Percentiles rank a stretch among this genome's conserved stretches.
Evolutionary conservation across 2,888 invertebrate genomes (phyloP).

Genomic region (Operophtera brumata): DNA sequence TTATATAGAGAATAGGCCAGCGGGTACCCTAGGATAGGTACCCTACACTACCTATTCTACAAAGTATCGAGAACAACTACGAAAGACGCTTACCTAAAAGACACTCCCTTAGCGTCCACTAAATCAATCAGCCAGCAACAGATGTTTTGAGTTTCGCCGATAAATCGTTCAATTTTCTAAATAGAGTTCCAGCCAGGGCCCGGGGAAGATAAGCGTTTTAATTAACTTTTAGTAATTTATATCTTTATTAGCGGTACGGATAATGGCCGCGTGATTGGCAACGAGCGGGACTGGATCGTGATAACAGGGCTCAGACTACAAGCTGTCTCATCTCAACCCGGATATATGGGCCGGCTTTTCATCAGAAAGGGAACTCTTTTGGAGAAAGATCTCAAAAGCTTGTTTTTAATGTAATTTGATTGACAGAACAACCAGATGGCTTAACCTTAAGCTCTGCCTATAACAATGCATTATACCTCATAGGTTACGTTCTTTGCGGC

Average conservation of each 20-base stretch:
- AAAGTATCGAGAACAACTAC: constrained; percentile 29
- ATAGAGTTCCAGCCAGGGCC: constrained; percentile 43
- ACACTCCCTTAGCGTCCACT: constrained; percentile 29
- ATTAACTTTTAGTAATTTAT: constrained; percentile 78
- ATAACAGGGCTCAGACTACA: constrained; percentile 37
- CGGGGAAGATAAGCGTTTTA: constrained; percentile 70
- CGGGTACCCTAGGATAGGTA: too few species aligned
- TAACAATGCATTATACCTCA: too few species aligned
- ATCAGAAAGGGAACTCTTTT: neutral
- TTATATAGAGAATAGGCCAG: too few species aligned
- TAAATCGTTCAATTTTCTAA: constrained; percentile 70
- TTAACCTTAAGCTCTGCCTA: too few species aligned
- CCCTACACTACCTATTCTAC: too few species aligned
- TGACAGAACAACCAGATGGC: too few species aligned
- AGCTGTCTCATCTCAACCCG: neutral
- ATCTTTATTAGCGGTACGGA: constrained; percentile 69
- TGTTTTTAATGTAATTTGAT: too few species aligned
- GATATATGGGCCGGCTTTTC: neutral
- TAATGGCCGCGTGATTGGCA: constrained; percentile 69
- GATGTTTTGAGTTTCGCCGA: constrained; percentile 54
- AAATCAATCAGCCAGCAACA: constrained; percentile 53
- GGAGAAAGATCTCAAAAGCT: too few species aligned
- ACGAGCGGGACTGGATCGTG: constrained; percentile 55
- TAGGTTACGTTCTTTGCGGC: too few species aligned
- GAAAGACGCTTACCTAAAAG: constrained; percentile 33